Evolutionary conservation across 2,888 invertebrate genomes (phyloP).

Genomic region (Hyppa rectilinea): DNA sequence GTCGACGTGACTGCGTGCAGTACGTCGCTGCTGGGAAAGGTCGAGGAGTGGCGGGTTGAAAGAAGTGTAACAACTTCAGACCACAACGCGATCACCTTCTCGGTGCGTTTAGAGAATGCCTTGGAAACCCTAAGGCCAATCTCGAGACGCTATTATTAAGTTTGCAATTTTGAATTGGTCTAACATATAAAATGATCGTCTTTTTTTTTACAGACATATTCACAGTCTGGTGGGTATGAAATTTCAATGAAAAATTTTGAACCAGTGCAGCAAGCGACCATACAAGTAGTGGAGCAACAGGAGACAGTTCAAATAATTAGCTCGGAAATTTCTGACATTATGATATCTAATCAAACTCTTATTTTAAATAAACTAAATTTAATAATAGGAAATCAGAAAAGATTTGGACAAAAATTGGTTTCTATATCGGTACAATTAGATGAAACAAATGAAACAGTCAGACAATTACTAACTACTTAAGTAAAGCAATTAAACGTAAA

Average conservation of each 20-base stretch:
- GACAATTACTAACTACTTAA: too few species aligned
- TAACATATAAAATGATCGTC: background rate
- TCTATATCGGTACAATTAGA: conserved; percentile 1
- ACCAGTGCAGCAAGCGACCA: background rate
- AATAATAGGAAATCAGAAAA: background rate
- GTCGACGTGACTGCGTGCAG: too few species aligned
- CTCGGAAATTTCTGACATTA: background rate
- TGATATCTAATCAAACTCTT: background rate
- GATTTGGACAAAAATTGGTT: background rate
- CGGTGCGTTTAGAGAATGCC: too few species aligned
- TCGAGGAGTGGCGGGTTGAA: too few species aligned
- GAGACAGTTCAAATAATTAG: background rate
- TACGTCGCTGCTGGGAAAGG: too few species aligned
- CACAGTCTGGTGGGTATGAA: background rate
- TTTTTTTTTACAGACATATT: conserved; percentile 3
- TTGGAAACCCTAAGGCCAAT: too few species aligned
- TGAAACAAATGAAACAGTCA: background rate
- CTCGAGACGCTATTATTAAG: background rate
- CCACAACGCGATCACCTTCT: too few species aligned
- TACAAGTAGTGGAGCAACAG: conserved; percentile 2
- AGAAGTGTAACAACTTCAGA: too few species aligned
- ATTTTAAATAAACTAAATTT: background rate
- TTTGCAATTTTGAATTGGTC: background rate
- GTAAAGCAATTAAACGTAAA: too few species aligned
- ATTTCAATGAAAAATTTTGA: background rate